phyloP scores from a whole-genome alignment of 92 coral and sea anemone species.

The Heliopora coerulea region DNA sequence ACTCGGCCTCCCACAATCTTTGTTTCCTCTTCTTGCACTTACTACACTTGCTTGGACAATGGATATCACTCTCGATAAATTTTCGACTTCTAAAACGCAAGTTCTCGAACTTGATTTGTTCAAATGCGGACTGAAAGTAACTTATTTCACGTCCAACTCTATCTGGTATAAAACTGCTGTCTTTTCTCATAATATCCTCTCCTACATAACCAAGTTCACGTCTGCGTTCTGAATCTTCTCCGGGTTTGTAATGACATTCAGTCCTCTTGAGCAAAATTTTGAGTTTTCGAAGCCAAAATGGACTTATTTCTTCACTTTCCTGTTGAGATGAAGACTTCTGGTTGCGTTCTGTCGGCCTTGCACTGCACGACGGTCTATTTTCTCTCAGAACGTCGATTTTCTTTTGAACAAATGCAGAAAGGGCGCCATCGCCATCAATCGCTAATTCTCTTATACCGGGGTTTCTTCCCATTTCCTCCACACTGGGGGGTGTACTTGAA shows the following conservation, averaged over 20 bases:
- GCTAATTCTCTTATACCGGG: neutral
- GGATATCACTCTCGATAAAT: neutral
- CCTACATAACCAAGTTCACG: too few species aligned
- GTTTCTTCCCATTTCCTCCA: neutral
- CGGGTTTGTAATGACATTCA: too few species aligned
- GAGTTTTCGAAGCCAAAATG: constrained; percentile 11
- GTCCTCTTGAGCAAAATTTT: neutral
- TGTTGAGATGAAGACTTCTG: neutral
- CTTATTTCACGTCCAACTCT: neutral
- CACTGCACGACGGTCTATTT: neutral
- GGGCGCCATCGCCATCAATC: neutral
- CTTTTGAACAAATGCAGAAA: neutral
- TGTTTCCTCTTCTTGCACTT: neutral
- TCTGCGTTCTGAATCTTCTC: too few species aligned
- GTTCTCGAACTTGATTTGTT: constrained; percentile 21
- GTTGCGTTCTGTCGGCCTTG: neutral
- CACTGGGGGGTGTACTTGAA: neutral
- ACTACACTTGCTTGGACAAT: neutral
- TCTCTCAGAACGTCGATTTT: constrained; percentile 23
- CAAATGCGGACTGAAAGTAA: constrained; percentile 6
- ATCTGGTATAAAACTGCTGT: neutral
- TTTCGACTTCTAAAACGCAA: neutral
- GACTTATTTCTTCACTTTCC: neutral
- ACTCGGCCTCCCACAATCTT: neutral
- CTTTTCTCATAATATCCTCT: too few species aligned